These are phyloP conservation scores for Chironex yamaguchii DNA, from an alignment of 30 jellyfish, hydroid and myxozoan species.

Conservation along the genomic window DNA sequence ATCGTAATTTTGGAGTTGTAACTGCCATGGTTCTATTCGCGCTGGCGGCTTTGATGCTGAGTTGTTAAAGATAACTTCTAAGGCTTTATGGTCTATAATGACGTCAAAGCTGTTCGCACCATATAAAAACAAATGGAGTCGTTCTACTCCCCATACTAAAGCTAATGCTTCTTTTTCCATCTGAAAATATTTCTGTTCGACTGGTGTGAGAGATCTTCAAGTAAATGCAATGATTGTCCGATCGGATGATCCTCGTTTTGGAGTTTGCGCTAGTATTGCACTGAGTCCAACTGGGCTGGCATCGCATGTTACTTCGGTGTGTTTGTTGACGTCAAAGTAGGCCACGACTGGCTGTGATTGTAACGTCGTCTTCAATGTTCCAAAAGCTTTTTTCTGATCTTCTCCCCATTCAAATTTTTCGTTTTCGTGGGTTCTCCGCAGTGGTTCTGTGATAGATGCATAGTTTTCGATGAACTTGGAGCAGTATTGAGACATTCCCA, in stretches of 20 bases:
- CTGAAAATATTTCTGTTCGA: slow-evolving; percentile 29
- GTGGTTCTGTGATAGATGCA: slow-evolving; percentile 38
- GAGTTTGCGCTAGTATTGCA: slow-evolving; percentile 14
- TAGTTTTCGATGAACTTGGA: neutral
- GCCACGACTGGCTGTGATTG: slow-evolving; percentile 51
- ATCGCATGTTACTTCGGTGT: slow-evolving; percentile 14
- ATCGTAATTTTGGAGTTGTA: neutral
- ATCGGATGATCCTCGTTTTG: slow-evolving; percentile 11
- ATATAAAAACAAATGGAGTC: slow-evolving; percentile 4
- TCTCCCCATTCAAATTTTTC: slow-evolving; percentile 44
- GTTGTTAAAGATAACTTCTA: neutral
- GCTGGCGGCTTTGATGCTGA: slow-evolving; percentile 6
- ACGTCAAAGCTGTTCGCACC: neutral
- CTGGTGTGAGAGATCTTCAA: slow-evolving; percentile 30
- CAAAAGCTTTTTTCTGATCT: slow-evolving; percentile 41
- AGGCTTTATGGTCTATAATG: neutral
- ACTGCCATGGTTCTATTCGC: slow-evolving; percentile 4
- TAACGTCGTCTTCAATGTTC: slow-evolving; percentile 3
- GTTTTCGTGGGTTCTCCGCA: slow-evolving; percentile 20
- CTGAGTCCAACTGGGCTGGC: slow-evolving; percentile 44
- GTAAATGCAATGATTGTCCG: slow-evolving; percentile 35
- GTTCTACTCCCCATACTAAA: slow-evolving; percentile 12
- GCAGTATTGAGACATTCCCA: slow-evolving; percentile 1
- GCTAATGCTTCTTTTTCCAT: slow-evolving; percentile 28
- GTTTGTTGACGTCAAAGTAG: slow-evolving; percentile 8